These are phyloP conservation scores for Dromaius novaehollandiae DNA, from an alignment of 2,113 vertebrate genomes.

Conservation along the genomic window DNA sequence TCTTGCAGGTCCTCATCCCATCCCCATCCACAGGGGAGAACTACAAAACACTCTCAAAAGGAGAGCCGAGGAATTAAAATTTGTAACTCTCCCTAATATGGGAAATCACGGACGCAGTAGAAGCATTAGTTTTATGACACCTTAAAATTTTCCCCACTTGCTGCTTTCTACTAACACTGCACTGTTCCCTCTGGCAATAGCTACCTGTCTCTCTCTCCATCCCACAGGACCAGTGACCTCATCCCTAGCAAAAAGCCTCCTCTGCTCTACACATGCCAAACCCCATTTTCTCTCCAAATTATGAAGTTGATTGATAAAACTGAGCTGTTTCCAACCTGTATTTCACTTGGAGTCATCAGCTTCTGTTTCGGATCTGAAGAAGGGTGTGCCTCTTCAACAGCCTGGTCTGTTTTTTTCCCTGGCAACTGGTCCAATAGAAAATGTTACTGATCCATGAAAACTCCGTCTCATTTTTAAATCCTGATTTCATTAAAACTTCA, in stretches of 20 bases:
- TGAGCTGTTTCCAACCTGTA: background rate
- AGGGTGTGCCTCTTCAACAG: background rate
- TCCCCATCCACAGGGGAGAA: background rate
- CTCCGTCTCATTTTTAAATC: background rate
- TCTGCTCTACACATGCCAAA: background rate
- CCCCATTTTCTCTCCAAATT: background rate
- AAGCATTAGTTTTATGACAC: background rate
- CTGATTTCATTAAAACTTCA: slow-evolving; percentile 15
- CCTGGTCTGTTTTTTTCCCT: background rate
- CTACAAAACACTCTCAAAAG: background rate
- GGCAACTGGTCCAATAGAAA: background rate
- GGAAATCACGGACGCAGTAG: background rate
- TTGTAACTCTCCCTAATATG: background rate
- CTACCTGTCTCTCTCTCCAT: background rate
- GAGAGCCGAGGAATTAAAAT: background rate
- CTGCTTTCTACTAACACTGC: background rate
- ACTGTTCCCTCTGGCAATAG: background rate
- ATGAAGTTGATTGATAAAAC: background rate
- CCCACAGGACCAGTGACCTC: background rate
- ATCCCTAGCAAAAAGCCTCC: background rate
- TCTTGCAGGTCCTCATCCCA: background rate
- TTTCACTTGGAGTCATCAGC: background rate
- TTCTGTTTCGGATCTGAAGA: background rate
- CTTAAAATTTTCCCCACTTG: background rate
- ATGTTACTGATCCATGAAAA: background rate